Base-by-base conservation (phyloP, 2,797 vertebrate genomes). In the Nothura maculosa region DNA sequence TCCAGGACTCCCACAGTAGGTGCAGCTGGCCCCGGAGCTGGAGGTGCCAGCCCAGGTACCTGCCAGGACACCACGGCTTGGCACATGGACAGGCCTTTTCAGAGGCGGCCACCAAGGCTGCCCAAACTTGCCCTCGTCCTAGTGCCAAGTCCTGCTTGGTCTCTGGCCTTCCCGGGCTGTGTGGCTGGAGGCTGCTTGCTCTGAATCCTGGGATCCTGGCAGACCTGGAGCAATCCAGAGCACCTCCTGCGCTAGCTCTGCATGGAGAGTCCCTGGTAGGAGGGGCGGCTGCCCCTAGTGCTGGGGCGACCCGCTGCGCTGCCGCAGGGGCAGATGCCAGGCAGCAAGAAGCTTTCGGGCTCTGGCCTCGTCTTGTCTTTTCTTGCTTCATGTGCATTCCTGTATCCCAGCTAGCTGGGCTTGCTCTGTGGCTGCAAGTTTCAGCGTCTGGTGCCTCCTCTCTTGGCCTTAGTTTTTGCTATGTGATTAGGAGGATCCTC, bases 81-180 rank as follows among this genome's bases (percentile, higher is more conserved):
- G 42, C 36, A n/a, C 30, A n/a, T 19, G 30, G 28, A 30, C 10
- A 6, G 45, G 19, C 3, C 45, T 81, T 61, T 47, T 78, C 1
- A 1, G 58, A 36, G 62, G 28, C 17, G 28, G 25, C 18, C 45
- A 13, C 27, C 10, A 14, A 6, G 2, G 0, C 0, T 0, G 54
- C 40, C 73, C 52, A 52, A 1, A 36, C 12, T 30, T 38, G 47
- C 34, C 32, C 7, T 58, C 12, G 30, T 0, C 1, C 64, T 2
- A n/a, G 1, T 58, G 30, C 42, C 22, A 25, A 45, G 24, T 40
- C 85, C 52, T 94, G 76, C 8, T 36, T 20, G 20, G 8, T 57
- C 47, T 67, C 54, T 34, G 12, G 68, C 32, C 68, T 63, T 38
- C 55, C 66, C 70, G 43, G 73, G 38, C 20, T 32, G 32, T 17